Percentiles rank a stretch among this genome's conserved stretches.
These are phyloP conservation scores for Dysidea cf. avara DNA, from an alignment of 37 sponge, comb jelly and placozoan genomes.

Conservation along the genomic window DNA sequence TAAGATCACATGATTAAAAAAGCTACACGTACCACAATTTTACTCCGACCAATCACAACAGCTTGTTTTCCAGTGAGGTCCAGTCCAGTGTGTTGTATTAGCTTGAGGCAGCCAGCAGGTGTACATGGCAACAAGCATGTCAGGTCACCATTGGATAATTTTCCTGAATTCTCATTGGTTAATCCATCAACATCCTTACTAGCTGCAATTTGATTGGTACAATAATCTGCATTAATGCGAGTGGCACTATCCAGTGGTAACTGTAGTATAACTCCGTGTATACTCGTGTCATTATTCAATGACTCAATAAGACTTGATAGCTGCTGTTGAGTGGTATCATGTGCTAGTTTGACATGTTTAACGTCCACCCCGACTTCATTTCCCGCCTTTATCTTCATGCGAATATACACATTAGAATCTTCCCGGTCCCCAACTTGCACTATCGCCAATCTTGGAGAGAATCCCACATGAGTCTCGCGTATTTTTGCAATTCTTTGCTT, in stretches of 20 bases:
- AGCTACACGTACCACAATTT: constrained; percentile 90
- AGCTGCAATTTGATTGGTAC: constrained; percentile 73
- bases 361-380: constrained; percentile 70
- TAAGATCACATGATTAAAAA: too few species aligned
- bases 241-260: constrained; percentile 64
- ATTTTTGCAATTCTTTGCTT: constrained; percentile 48
- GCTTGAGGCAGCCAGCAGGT: constrained; percentile 88
- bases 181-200: constrained; percentile 95
- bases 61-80: constrained; percentile 69
- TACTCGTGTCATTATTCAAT: constrained; percentile 70
- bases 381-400: constrained; percentile 88
- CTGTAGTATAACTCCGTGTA: constrained; percentile 91
- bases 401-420: constrained; percentile 95
- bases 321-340: constrained; percentile 51
- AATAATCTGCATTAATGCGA: constrained; percentile 59
- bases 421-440: constrained; percentile 78
- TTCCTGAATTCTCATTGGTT: constrained; percentile 82
- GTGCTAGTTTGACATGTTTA: constrained; percentile 72
- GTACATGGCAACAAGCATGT: constrained; percentile 85
- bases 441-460: constrained; percentile 71
- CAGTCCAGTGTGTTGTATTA: constrained; percentile 80
- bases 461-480: constrained; percentile 38
- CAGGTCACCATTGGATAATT: constrained; percentile 71
- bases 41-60: constrained; percentile 92
- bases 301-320: constrained; percentile 42